phyloP scores from a whole-genome alignment of 2,797 vertebrate species.

The Argyrosomus regius region DNA sequence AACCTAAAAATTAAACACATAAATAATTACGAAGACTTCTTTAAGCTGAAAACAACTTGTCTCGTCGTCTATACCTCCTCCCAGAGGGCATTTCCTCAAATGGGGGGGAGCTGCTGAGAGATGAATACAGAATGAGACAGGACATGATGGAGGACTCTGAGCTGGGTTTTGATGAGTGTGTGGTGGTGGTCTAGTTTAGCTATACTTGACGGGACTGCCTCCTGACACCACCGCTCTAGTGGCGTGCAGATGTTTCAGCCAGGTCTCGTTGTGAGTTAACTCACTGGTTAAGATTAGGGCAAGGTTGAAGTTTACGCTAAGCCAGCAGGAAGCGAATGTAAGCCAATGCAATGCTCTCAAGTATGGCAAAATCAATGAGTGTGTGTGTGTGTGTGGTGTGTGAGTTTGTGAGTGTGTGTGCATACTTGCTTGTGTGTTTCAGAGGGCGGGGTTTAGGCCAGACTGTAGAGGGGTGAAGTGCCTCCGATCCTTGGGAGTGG shows the following conservation, averaged over 20 bases:
- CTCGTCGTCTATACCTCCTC: slow-evolving; percentile 1
- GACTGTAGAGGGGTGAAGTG: slow-evolving; percentile 71
- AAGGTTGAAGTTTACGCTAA: slow-evolving; percentile 16
- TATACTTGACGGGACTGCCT: not conserved
- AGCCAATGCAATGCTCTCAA: slow-evolving; percentile 2
- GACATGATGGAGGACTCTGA: slow-evolving; percentile 45
- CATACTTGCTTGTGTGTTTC: slow-evolving; percentile 31
- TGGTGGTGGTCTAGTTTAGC: slow-evolving; percentile 13
- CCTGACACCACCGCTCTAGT: not conserved
- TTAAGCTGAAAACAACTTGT: not conserved
- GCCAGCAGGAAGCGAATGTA: slow-evolving; percentile 32
- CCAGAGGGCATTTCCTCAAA: slow-evolving; percentile 3
- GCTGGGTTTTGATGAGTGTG: slow-evolving; percentile 20
- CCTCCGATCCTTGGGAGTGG: slow-evolving; percentile 72
- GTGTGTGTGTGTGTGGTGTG: slow-evolving; percentile 23
- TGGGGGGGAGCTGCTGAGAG: slow-evolving; percentile 5
- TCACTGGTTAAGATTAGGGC: slow-evolving; percentile 17
- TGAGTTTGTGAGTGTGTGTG: slow-evolving; percentile 3
- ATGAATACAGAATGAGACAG: slow-evolving; percentile 40
- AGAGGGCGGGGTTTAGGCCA: slow-evolving; percentile 40
- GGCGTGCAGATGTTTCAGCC: slow-evolving; percentile 11
- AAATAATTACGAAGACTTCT: not conserved
- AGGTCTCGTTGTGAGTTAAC: not conserved
- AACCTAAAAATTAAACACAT: not conserved
- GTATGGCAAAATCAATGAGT: slow-evolving; percentile 4